Conservation (phyloP, 1,140 invertebrate species). For the Papilio polyxenes region DNA sequence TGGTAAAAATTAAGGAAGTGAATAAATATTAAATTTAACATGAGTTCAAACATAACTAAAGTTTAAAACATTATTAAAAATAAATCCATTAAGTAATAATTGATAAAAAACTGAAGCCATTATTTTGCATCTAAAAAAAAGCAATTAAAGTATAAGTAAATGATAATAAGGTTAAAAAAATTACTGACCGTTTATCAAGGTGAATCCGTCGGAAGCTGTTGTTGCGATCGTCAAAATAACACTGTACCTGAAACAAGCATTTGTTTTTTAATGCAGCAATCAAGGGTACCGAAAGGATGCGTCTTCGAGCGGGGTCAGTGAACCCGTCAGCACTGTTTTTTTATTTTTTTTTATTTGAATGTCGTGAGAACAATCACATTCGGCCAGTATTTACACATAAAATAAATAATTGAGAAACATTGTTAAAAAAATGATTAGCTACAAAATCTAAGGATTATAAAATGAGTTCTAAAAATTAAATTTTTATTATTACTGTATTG, state of each 20-base stretch:
- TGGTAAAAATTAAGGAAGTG: no score
- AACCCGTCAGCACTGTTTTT: conserved; percentile 1
- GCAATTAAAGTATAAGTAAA: not conserved
- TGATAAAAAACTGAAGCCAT: not conserved
- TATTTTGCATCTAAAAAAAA: not conserved
- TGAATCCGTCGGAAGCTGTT: conserved; percentile 67
- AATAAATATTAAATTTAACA: no score
- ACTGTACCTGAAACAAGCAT: conserved; percentile 69
- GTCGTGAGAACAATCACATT: conserved; percentile 6
- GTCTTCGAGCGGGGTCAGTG: not conserved
- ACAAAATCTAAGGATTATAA: no score
- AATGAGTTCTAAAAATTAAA: no score
- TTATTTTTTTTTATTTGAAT: conserved; percentile 19
- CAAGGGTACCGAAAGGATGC: conserved; percentile 8
- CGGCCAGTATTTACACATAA: not conserved
- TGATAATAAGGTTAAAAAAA: not conserved
- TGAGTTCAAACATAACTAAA: no score
- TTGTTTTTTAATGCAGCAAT: conserved; percentile 30
- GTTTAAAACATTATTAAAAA: not conserved
- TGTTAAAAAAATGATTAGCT: not conserved
- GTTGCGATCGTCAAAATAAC: conserved; percentile 72
- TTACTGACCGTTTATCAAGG: conserved; percentile 73
- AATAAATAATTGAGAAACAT: not conserved
- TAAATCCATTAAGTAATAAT: not conserved
- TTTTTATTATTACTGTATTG: no score